Percentiles rank a stretch among this genome's conserved stretches.
Conservation (phyloP, 2,888 invertebrate species). For the Hermodice carunculata region DNA sequence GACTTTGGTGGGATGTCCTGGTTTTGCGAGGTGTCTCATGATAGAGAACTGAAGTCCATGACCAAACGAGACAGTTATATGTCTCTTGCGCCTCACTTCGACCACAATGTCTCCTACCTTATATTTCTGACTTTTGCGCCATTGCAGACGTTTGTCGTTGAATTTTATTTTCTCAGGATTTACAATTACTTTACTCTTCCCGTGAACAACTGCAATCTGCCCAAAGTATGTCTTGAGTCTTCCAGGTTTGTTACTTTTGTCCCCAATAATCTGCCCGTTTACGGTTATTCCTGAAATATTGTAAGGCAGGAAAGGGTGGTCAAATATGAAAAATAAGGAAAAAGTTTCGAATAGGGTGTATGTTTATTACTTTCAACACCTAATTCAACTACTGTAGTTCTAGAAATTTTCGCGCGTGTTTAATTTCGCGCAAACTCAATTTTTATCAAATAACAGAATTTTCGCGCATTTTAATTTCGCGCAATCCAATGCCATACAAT, state of each 20-base stretch:
- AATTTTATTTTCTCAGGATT: background rate
- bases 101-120: background rate
- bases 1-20: conserved; percentile 13
- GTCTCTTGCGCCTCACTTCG: background rate
- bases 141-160: background rate
- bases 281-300: conserved; percentile 25
- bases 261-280: conserved; percentile 28
- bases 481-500: too few relatives aligned
- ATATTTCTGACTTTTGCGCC: conserved; percentile 3
- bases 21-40: conserved; percentile 23
- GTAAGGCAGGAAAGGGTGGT: too few relatives aligned
- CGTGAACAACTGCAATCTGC: conserved; percentile 4
- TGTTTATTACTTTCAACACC: too few relatives aligned
- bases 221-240: conserved; percentile 21
- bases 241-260: too few relatives aligned
- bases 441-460: too few relatives aligned
- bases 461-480: too few relatives aligned
- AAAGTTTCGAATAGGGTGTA: too few relatives aligned
- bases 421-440: too few relatives aligned
- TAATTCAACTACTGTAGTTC: too few relatives aligned
- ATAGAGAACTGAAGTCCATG: conserved; percentile 12
- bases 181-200: background rate
- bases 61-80: conserved; percentile 9
- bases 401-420: too few relatives aligned
- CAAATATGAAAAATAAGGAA: too few relatives aligned